Percentiles rank a stretch among this genome's conserved stretches.
Evolutionary conservation across 1,140 invertebrate species (phyloP).

Genomic region (Microvelia longipes): DNA sequence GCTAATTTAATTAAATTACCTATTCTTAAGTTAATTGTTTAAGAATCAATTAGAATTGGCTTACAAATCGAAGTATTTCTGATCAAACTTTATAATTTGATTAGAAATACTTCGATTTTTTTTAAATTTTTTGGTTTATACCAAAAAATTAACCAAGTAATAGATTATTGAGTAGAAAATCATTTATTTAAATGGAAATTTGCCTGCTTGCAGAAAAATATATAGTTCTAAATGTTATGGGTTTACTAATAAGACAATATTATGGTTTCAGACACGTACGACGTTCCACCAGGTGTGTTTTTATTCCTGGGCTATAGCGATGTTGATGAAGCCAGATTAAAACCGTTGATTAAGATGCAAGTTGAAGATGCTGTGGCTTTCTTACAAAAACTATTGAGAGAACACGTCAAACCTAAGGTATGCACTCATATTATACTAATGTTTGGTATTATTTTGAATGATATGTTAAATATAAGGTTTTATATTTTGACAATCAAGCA

Average conservation of each 20-base stretch:
- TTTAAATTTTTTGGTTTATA: too few species aligned
- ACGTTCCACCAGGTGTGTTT: conserved; percentile 62
- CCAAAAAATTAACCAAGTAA: too few species aligned
- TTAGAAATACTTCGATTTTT: too few species aligned
- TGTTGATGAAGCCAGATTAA: conserved; percentile 64
- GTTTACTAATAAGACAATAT: too few species aligned
- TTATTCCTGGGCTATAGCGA: conserved; percentile 75
- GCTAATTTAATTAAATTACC: too few species aligned
- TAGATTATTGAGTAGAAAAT: neutral
- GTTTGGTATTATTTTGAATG: neutral
- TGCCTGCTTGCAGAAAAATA: too few species aligned
- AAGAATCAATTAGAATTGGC: too few species aligned
- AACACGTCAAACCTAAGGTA: conserved; percentile 15
- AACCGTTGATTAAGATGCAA: conserved; percentile 58
- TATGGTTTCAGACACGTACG: conserved; percentile 44
- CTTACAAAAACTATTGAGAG: conserved; percentile 51
- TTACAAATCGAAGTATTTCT: too few species aligned
- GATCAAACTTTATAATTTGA: too few species aligned
- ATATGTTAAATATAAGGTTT: neutral
- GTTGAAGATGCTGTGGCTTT: conserved; percentile 62
- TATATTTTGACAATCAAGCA: neutral
- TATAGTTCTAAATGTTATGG: too few species aligned
- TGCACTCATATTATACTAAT: conserved; percentile 6
- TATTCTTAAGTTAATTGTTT: too few species aligned
- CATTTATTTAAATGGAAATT: neutral